Percentiles rank a stretch among this genome's conserved stretches.
These are phyloP conservation scores for Apamea epomidion DNA, from an alignment of 2,888 invertebrate genomes.

Conservation along the genomic window DNA sequence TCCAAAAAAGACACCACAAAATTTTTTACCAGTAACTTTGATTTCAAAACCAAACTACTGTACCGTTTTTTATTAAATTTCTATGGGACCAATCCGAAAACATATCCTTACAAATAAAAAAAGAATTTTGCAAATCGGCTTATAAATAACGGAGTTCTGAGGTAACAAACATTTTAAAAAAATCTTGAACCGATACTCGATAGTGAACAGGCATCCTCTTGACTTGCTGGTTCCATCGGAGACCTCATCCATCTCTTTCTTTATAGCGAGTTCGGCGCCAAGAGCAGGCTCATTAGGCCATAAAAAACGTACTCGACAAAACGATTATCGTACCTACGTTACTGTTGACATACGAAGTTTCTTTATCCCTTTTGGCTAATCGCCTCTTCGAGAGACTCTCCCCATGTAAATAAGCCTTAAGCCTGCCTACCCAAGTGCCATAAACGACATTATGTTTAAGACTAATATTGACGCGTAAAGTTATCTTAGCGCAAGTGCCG, in stretches of 20 bases:
- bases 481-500: conserved; percentile 74
- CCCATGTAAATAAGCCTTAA: conserved; percentile 20
- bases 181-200: background rate
- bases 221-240: background rate
- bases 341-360: conserved; percentile 1
- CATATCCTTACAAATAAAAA: too few relatives aligned
- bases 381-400: background rate
- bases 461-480: conserved; percentile 62
- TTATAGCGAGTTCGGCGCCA: background rate
- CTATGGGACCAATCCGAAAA: too few relatives aligned
- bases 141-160: too few relatives aligned
- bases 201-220: background rate
- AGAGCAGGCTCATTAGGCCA: background rate
- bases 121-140: too few relatives aligned
- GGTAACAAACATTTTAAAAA: too few relatives aligned
- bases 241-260: background rate
- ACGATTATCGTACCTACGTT: background rate
- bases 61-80: too few relatives aligned
- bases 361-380: conserved; percentile 19
- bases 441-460: conserved; percentile 50
- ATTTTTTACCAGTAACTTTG: too few relatives aligned
- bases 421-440: conserved; percentile 39
- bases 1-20: too few relatives aligned
- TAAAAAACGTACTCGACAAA: background rate
- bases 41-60: too few relatives aligned